Evolutionary conservation across 2,797 vertebrate species (phyloP).

Genomic region (Arrhamphus sclerolepis): DNA sequence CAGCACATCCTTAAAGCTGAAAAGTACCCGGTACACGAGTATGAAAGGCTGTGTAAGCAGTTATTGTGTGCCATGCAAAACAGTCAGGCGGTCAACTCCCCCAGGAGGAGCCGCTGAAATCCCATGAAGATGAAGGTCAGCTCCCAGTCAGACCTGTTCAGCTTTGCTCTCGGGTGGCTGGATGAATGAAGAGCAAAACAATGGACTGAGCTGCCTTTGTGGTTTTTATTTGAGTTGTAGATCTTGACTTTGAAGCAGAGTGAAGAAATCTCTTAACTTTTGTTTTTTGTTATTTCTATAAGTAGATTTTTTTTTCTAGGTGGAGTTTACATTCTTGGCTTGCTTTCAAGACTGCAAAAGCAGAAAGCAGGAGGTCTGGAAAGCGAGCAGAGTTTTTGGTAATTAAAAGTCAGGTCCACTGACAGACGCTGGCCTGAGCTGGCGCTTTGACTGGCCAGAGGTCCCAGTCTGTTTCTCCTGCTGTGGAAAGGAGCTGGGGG

Average conservation of each 20-base stretch:
- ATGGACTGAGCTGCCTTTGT: slow-evolving; percentile 19
- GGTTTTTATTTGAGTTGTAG: not conserved
- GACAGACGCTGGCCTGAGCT: slow-evolving; percentile 30
- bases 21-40: not conserved
- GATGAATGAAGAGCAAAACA: slow-evolving; percentile 38
- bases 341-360: slow-evolving; percentile 8
- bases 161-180: slow-evolving; percentile 24
- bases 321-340: not conserved
- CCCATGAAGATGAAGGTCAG: slow-evolving; percentile 53
- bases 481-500: slow-evolving; percentile 62
- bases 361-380: slow-evolving; percentile 6
- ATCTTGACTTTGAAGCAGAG: not conserved
- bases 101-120: slow-evolving; percentile 51
- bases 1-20: no score
- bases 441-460: slow-evolving; percentile 43
- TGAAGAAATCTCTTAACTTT: not conserved
- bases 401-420: slow-evolving; percentile 43
- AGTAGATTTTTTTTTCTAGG: not conserved
- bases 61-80: slow-evolving; percentile 17
- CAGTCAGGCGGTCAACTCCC: slow-evolving; percentile 30
- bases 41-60: slow-evolving; percentile 13
- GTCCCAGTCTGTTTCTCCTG: slow-evolving; percentile 51
- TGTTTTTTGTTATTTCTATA: not conserved
- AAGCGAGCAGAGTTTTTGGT: slow-evolving; percentile 23
- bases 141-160: slow-evolving; percentile 59